phyloP scores from a whole-genome alignment of 2,888 invertebrate species.

The Exephanes ischioxanthus region DNA sequence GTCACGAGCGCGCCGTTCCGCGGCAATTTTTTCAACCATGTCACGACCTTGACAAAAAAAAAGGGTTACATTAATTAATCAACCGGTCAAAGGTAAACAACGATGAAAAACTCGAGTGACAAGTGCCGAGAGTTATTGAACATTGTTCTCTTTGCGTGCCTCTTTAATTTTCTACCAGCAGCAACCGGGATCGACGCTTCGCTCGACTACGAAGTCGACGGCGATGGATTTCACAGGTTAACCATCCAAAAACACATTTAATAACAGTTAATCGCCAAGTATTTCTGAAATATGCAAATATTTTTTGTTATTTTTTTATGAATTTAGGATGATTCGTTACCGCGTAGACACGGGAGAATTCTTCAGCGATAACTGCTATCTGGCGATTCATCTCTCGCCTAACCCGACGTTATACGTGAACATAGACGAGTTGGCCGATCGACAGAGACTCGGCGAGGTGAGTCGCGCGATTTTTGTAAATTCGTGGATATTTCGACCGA shows the following conservation, averaged over 20 bases:
- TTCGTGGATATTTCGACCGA: not conserved
- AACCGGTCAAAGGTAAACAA: constrained; percentile 18
- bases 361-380: constrained; percentile 73
- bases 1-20: constrained; percentile 18
- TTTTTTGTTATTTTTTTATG: constrained; percentile 30
- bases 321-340: constrained; percentile 77
- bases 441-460: constrained; percentile 78
- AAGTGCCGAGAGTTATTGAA: constrained; percentile 9
- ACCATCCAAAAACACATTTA: constrained; percentile 37
- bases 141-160: constrained; percentile 20
- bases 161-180: constrained; percentile 23
- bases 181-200: constrained; percentile 67
- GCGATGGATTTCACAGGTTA: constrained; percentile 83
- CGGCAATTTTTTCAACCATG: constrained; percentile 21
- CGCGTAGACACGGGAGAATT: constrained; percentile 72
- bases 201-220: constrained; percentile 75
- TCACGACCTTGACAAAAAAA: not conserved
- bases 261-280: not conserved
- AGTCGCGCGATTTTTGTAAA: not conserved
- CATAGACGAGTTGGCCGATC: constrained; percentile 81
- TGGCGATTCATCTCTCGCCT: constrained; percentile 76
- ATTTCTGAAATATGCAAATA: too few relatives aligned
- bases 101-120: constrained; percentile 44
- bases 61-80: constrained; percentile 11
- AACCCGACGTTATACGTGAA: constrained; percentile 81